Evolutionary conservation across 1,140 invertebrate species (phyloP), one percentile per base, ranked within the genome.

Genomic region (Megalopta genalis): DNA sequence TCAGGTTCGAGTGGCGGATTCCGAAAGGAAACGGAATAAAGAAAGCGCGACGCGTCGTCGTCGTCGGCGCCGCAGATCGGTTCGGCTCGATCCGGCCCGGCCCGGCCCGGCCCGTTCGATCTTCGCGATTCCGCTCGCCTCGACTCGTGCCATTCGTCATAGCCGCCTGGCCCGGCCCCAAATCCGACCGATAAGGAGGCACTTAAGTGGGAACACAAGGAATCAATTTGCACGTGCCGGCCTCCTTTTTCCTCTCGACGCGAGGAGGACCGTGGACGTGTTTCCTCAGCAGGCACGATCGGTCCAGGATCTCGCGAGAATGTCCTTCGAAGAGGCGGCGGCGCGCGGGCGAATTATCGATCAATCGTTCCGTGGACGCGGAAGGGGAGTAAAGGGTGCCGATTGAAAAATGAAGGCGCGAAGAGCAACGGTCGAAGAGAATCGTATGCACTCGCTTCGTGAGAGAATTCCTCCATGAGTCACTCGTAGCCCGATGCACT

Each of bases 141-240:
- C 64, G 71, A 68, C 60, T 62, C 83, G 62, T 66, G 42, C 54
- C 52, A 76, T 85, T 77, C 69, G 80, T 87, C 77, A 80, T 85
- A 80, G 70, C 59, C 21, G 46, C 62, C n/a, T 84, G 84, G 86
- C 79, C 62, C 18, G 25, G 12, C 27, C 54, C 81, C 86, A 87
- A 88, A 81, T 87, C 79, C 81, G 23, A 59, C 23, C 84, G 82
- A 87, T 87, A 87, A 87, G 80, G 66, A 82, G 80, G 80, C 82
- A 86, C 82, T 88, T 88, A 88, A 87, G 82, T 79, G 79, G 76
- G 79, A 84, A 86, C 84, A 87, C 83, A 83, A 77, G 77, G 85
- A 84, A 87, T 87, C 86, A 87, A 87, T 87, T 87, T 87, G 86
- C 85, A 82, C 82, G 52, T 79, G 67, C 57, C 25, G 57, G 23